Percentiles rank a stretch among this genome's conserved stretches.
These are phyloP conservation scores for Phoeniculus purpureus DNA, from an alignment of 2,797 vertebrate genomes.

Conservation along the genomic window DNA sequence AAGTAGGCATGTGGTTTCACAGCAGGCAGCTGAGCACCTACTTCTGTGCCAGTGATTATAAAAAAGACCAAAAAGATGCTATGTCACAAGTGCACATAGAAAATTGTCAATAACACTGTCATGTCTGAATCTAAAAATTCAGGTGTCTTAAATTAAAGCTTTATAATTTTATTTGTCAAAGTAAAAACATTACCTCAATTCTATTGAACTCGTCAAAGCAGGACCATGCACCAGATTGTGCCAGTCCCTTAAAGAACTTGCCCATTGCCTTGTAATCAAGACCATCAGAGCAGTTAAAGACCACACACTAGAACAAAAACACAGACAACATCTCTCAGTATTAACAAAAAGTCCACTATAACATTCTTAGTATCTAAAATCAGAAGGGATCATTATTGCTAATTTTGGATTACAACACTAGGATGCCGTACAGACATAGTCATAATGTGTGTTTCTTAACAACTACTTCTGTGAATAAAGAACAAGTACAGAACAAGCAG, in stretches of 20 bases:
- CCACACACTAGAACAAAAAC: slow-evolving; percentile 85
- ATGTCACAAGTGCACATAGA: background rate
- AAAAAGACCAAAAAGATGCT: background rate
- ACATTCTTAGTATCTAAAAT: background rate
- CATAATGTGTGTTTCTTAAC: background rate
- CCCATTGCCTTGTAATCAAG: slow-evolving; percentile 97
- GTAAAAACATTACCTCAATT: slow-evolving; percentile 86
- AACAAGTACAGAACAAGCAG: background rate
- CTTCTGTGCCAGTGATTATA: background rate
- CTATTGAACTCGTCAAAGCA: slow-evolving; percentile 97
- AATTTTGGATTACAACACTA: background rate
- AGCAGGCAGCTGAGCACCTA: background rate
- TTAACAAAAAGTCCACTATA: background rate
- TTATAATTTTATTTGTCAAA: background rate
- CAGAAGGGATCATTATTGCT: background rate
- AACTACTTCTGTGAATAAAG: background rate
- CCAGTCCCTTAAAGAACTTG: slow-evolving; percentile 95
- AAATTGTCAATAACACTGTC: background rate
- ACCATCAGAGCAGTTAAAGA: slow-evolving; percentile 96
- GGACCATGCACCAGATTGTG: slow-evolving; percentile 93
- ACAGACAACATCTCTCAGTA: background rate
- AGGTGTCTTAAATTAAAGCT: background rate
- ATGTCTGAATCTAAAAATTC: background rate
- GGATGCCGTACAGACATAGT: background rate
- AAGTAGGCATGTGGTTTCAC: background rate